These are phyloP conservation scores for Dasyornis broadbenti DNA, from an alignment of 2,113 vertebrate genomes.

Conservation along the genomic window DNA sequence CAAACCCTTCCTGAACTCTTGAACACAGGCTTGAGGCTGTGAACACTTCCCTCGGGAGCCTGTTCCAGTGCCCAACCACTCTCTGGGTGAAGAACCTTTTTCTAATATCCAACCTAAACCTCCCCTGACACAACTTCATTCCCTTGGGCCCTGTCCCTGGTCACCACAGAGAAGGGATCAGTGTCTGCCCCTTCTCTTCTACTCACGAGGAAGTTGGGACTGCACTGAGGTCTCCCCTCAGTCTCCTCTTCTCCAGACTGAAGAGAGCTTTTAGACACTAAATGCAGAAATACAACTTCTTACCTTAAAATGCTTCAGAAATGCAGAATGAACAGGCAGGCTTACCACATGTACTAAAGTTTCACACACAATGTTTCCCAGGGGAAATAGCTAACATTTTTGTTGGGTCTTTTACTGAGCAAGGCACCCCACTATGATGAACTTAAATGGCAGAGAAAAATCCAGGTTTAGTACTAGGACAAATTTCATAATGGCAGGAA, in stretches of 20 bases:
- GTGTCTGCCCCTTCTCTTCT: not conserved
- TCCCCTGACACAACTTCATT: not conserved
- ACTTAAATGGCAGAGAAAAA: not conserved
- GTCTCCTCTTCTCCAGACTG: not conserved
- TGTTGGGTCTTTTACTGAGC: not conserved
- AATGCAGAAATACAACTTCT: not conserved
- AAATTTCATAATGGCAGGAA: not conserved
- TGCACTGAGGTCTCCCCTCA: no score
- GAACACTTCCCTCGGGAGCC: not conserved
- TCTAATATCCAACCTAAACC: not conserved
- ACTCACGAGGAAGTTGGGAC: not conserved
- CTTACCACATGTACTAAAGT: not conserved
- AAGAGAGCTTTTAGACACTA: not conserved
- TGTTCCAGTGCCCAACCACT: not conserved
- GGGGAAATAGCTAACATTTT: not conserved
- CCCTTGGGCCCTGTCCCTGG: not conserved
- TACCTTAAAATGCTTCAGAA: not conserved
- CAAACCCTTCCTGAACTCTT: accelerated
- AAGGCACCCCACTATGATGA: not conserved
- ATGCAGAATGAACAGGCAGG: not conserved
- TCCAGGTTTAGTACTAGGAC: not conserved
- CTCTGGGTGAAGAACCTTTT: not conserved
- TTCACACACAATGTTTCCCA: not conserved
- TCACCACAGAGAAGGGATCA: not conserved
- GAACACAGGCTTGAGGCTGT: not conserved